These are phyloP conservation scores for Dasypogon diadema DNA, from an alignment of 2,888 invertebrate genomes.

Conservation along the genomic window DNA sequence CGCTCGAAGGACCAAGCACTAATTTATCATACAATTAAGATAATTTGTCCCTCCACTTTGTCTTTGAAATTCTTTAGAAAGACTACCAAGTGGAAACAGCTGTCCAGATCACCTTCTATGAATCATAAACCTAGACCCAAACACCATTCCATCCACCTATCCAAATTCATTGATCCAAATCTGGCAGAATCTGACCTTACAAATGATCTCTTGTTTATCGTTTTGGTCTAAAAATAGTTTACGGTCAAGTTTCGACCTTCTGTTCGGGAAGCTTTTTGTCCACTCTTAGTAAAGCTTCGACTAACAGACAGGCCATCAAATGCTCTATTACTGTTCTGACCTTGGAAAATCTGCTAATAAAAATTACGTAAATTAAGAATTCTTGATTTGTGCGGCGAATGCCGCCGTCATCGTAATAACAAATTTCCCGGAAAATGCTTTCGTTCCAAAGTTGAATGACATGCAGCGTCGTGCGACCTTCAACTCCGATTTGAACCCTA, in stretches of 20 bases:
- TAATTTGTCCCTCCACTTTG: too few relatives aligned
- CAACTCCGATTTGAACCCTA: conserved; percentile 48
- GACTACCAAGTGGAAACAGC: too few relatives aligned
- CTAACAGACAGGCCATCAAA: neutral
- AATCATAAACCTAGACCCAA: too few relatives aligned
- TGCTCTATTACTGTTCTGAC: neutral
- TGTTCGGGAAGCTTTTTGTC: neutral
- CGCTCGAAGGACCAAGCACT: too few relatives aligned
- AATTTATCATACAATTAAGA: too few relatives aligned
- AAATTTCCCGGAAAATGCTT: conserved; percentile 47
- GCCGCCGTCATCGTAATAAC: too few relatives aligned
- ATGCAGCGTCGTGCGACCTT: conserved; percentile 36
- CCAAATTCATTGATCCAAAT: too few relatives aligned
- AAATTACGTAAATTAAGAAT: neutral
- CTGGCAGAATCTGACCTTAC: too few relatives aligned
- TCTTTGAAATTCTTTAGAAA: too few relatives aligned
- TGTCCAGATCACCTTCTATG: too few relatives aligned
- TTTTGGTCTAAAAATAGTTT: neutral
- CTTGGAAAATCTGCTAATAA: neutral
- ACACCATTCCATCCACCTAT: too few relatives aligned
- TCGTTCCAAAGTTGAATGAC: conserved; percentile 48
- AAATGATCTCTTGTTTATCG: neutral
- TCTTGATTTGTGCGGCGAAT: neutral
- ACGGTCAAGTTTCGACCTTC: neutral
- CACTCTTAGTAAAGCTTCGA: neutral